Evolutionary conservation across 1,140 invertebrate species (phyloP), one percentile per base, ranked within the genome.

Genomic region (Lutraria rhynchaena): DNA sequence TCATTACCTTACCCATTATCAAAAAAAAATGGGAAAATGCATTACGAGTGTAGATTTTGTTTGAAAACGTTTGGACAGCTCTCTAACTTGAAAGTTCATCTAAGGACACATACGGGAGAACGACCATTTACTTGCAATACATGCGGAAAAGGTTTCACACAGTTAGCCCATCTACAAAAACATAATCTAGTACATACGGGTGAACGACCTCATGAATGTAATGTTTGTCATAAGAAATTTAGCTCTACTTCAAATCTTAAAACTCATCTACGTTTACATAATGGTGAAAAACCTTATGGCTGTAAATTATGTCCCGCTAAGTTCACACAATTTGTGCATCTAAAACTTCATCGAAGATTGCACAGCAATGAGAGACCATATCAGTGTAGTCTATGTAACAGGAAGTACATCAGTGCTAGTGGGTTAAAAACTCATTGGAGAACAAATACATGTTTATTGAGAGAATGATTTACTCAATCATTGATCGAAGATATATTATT

Each of bases 61-160:
- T 27, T 60, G 19, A 81, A 81, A 49, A 98, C 98, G 0, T 99
- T 99, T 91, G 99, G 98, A 90, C 93, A 98, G 78, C 99, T 99
- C 92, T 99, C 99, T 85, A 98, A 99, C 90, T 93, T 99, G n/a
- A 99, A 99, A 92, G 99, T 99, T 90, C 98, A 99, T 89, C 97
- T 98, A 93, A 93, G 98, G 24, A 99, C 99, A 89, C 92, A 99
- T 93, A 99, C 98, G 0, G 98, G 98, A 0, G 98, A 99, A 93
- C 99, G 99, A 90, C 98, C 98, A 0, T 99, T 98, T 93, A 96
- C 96, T 0, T 99, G 98, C 92, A 96, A 96, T 19, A 97, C 98
- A 89, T 99, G 98, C 92, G 97, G 97, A 65, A 99, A 99, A 91
- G 96, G 97, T 5, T 99, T 99, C 92, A 98, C 98, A 13, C 98